Conservation (phyloP, 2,113 vertebrate species). For the Gambusia holbrooki region DNA sequence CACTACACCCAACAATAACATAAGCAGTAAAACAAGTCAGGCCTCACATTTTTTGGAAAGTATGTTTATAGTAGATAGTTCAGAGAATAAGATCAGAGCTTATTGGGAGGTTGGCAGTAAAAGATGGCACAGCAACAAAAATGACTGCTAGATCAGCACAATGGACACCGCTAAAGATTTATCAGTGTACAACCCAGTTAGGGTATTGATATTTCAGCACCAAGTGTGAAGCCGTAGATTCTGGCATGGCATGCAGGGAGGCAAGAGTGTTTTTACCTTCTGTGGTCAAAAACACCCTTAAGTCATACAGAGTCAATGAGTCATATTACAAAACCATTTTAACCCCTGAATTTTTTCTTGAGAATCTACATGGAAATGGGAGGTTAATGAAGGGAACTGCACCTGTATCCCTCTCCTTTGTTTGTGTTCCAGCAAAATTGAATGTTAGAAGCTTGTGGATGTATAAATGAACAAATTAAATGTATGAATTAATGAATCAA, state of each 20-base stretch:
- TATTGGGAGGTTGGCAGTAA: background rate
- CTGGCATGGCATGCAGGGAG: too few species aligned
- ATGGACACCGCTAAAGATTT: slow-evolving; percentile 8
- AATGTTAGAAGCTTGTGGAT: too few species aligned
- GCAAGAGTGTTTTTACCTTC: too few species aligned
- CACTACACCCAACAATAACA: background rate
- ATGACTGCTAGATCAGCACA: background rate
- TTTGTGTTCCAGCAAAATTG: background rate
- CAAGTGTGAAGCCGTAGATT: background rate
- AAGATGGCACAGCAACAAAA: background rate
- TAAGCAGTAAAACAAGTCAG: background rate
- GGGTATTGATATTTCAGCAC: slow-evolving; percentile 5
- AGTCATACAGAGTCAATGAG: slow-evolving; percentile 6
- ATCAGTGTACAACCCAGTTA: slow-evolving; percentile 25
- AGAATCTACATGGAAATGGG: background rate
- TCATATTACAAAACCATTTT: background rate
- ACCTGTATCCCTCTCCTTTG: background rate
- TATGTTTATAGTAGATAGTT: background rate
- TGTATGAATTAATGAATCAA: background rate
- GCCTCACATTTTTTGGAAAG: background rate
- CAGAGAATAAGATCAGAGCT: background rate
- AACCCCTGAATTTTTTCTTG: background rate
- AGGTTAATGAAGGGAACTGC: background rate
- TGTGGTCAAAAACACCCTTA: too few species aligned
- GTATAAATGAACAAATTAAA: background rate